Conservation (phyloP, 92 coral and sea anemone species). For the Paramuricea clavata region DNA sequence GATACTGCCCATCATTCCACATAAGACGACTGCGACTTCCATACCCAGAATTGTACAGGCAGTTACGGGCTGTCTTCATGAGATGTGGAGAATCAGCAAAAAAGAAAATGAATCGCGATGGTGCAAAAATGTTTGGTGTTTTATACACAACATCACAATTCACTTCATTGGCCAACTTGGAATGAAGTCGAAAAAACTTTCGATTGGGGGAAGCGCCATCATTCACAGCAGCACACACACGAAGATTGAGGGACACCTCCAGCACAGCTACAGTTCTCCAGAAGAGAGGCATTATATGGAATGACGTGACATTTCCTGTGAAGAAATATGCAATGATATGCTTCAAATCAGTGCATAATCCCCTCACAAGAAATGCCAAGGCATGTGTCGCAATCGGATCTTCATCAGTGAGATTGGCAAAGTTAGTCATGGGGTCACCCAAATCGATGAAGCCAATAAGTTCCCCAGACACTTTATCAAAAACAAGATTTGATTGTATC, state of each 20-base stretch:
- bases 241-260: constrained; percentile 50
- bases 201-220: constrained; percentile 2
- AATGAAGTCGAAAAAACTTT: constrained; percentile 3
- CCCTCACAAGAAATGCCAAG: constrained; percentile 70
- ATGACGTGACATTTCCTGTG: constrained; percentile 67
- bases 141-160: not conserved
- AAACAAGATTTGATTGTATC: constrained; percentile 65
- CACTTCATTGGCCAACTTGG: not conserved
- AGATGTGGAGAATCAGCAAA: not conserved
- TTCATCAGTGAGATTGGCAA: constrained; percentile 58
- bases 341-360: constrained; percentile 73
- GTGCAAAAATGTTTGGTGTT: constrained; percentile 14
- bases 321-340: constrained; percentile 70
- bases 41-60: constrained; percentile 5
- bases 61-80: not conserved
- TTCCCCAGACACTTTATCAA: constrained; percentile 73
- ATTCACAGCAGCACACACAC: constrained; percentile 49
- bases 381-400: constrained; percentile 73
- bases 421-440: constrained; percentile 76
- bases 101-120: not conserved
- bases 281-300: constrained; percentile 62
- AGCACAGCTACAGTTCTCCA: constrained; percentile 62
- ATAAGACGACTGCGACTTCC: not conserved
- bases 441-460: constrained; percentile 73
- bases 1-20: constrained; percentile 45